These are phyloP conservation scores for Actinernus sp. DNA, from an alignment of 92 coral and sea anemone species.

Conservation along the genomic window DNA sequence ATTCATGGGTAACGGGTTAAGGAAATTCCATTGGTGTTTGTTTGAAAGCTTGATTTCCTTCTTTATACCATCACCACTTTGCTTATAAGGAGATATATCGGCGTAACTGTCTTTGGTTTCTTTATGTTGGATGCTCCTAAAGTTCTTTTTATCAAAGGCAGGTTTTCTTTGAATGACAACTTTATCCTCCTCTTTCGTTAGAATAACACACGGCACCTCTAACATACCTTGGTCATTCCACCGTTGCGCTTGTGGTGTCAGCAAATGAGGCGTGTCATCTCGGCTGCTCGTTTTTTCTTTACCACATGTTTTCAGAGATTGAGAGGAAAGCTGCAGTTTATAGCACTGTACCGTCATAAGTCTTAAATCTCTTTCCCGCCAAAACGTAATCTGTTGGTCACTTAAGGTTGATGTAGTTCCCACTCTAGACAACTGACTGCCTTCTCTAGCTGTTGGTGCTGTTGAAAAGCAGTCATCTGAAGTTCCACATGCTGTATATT, in stretches of 20 bases:
- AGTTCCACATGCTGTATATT: background rate
- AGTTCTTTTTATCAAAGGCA: background rate
- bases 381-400: constrained; percentile 10
- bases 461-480: constrained; percentile 1
- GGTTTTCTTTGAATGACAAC: background rate
- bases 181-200: constrained; percentile 17
- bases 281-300: background rate
- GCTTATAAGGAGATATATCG: too few species aligned
- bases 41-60: background rate
- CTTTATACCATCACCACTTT: background rate
- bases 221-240: background rate
- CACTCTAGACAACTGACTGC: background rate
- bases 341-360: background rate
- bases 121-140: background rate
- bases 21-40: background rate
- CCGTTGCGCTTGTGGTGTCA: constrained; percentile 11
- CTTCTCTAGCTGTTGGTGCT: background rate
- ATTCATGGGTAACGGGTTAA: background rate
- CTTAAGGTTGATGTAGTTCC: background rate
- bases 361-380: constrained; percentile 12
- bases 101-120: too few species aligned
- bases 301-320: background rate
- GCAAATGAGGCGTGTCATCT: background rate
- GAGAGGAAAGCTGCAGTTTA: background rate
- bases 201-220: constrained; percentile 19